Percentiles rank a stretch among this genome's conserved stretches.
These are phyloP conservation scores for Triops longicaudatus DNA, from an alignment of 1,140 invertebrate genomes.

Conservation along the genomic window DNA sequence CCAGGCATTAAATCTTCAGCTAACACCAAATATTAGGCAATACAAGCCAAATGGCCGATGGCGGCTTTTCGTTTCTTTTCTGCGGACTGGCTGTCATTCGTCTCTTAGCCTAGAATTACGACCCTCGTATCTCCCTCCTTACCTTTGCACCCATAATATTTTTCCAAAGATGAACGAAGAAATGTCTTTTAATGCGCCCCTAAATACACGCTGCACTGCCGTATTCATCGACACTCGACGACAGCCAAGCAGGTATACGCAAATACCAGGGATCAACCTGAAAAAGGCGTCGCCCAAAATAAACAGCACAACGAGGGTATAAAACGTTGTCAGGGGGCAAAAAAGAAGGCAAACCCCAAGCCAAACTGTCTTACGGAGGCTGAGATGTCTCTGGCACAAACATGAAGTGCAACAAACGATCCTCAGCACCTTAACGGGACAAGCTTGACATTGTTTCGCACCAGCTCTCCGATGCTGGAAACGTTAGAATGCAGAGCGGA, in stretches of 20 bases:
- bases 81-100: neutral
- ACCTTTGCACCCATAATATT: neutral
- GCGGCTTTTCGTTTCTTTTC: neutral
- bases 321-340: neutral
- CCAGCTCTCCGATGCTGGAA: neutral
- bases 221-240: neutral
- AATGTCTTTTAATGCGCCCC: neutral
- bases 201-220: neutral
- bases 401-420: conserved; percentile 6
- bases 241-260: neutral
- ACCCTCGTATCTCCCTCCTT: neutral
- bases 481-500: neutral
- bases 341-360: neutral
- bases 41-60: neutral
- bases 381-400: neutral
- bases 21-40: neutral
- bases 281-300: conserved; percentile 14
- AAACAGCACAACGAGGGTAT: neutral
- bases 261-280: neutral
- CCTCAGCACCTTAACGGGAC: neutral
- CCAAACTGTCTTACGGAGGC: neutral
- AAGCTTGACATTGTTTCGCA: neutral
- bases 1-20: neutral
- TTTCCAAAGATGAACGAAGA: neutral
- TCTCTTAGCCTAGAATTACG: neutral